A percentile compares a stretch with the other conserved stretches of the same genome.
These are phyloP conservation scores for Romanogobio albipinnatus DNA, from an alignment of 2,113 vertebrate species.

Conservation along the genomic window DNA sequence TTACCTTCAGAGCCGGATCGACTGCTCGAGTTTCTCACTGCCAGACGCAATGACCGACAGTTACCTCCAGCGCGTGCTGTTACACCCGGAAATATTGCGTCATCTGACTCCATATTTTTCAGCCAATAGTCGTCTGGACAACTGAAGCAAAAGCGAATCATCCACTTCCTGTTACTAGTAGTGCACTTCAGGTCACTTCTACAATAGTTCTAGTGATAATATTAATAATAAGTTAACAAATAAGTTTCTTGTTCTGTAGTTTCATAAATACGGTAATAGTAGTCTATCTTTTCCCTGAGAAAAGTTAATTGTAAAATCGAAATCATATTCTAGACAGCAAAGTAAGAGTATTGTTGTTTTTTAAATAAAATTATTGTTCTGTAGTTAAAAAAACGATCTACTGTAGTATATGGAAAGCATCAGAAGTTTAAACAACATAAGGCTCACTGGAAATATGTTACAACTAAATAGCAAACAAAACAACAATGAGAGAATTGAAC, in stretches of 20 bases:
- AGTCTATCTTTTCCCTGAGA: no score
- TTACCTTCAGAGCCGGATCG: conserved; percentile 60
- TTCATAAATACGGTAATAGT: background rate
- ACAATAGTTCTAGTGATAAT: background rate
- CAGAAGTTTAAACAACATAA: background rate
- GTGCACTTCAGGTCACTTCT: conserved; percentile 4
- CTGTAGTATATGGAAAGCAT: background rate
- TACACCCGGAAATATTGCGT: conserved; percentile 74
- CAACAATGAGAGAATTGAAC: background rate
- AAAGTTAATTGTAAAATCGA: background rate
- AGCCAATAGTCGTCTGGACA: conserved; percentile 67
- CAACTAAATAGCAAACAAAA: background rate
- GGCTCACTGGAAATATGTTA: background rate
- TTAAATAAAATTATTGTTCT: background rate
- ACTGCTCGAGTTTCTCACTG: background rate
- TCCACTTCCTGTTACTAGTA: background rate
- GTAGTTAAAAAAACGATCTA: background rate
- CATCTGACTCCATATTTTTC: conserved; percentile 80
- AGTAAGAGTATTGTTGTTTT: background rate
- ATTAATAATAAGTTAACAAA: background rate
- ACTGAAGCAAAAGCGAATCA: background rate
- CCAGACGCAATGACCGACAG: conserved; percentile 73
- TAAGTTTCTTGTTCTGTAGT: background rate
- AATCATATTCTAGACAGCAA: background rate
- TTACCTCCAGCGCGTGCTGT: conserved; percentile 69